Conservation (phyloP, 1,140 invertebrate genomes). For the Drosophila mojavensis region DNA sequence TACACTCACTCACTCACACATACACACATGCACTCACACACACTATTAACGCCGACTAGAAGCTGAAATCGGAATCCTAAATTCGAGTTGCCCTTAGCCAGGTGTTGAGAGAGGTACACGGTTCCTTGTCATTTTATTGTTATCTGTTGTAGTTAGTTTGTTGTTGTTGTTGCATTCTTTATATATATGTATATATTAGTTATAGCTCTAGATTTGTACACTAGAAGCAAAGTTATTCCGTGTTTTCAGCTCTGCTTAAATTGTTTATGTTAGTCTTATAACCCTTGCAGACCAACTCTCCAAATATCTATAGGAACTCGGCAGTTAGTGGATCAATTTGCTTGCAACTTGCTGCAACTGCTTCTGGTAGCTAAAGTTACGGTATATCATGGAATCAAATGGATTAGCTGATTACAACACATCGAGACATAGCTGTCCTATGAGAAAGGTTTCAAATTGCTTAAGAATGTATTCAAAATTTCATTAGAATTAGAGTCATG, state of each 20-base stretch:
- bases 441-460: not conserved
- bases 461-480: no score
- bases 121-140: slow-evolving; percentile 55
- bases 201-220: not conserved
- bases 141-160: not conserved
- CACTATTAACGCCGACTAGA: slow-evolving; percentile 25
- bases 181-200: no score
- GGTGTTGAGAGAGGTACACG: slow-evolving; percentile 61
- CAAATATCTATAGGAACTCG: no score
- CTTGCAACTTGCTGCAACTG: no score
- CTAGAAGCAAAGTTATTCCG: not conserved
- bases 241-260: no score
- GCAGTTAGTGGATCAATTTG: no score
- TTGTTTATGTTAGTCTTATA: no score
- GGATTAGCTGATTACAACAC: not conserved
- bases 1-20: slow-evolving; percentile 4
- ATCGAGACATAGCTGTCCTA: no score
- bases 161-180: not conserved
- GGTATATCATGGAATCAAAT: not conserved
- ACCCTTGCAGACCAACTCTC: no score
- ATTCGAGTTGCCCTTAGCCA: slow-evolving; percentile 41
- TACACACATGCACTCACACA: slow-evolving; percentile 6
- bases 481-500: no score
- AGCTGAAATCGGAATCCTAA: slow-evolving; percentile 46
- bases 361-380: not conserved